Percentiles rank a stretch among this genome's conserved stretches.
These are phyloP conservation scores for Siphlonurus alternatus DNA, from an alignment of 2,888 invertebrate genomes.

Conservation along the genomic window DNA sequence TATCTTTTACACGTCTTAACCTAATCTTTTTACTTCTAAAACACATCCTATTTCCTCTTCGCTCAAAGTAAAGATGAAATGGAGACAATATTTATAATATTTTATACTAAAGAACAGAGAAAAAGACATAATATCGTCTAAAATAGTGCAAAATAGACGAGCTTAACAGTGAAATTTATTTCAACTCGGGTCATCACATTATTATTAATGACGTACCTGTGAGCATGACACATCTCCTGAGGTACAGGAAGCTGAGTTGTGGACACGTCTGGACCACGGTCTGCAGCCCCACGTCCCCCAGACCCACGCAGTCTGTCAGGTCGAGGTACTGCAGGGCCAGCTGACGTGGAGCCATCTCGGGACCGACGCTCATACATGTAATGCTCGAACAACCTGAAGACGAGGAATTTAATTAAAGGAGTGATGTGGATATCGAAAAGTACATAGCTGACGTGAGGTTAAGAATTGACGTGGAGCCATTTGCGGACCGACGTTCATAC, in stretches of 20 bases:
- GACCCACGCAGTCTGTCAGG: conserved; percentile 71
- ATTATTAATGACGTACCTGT: conserved; percentile 41
- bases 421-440: too few relatives aligned
- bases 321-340: conserved; percentile 75
- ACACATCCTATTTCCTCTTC: too few relatives aligned
- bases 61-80: too few relatives aligned
- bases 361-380: conserved; percentile 31
- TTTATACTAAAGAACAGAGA: too few relatives aligned
- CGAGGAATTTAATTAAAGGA: too few relatives aligned
- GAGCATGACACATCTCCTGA: conserved; percentile 73
- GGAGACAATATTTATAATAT: too few relatives aligned
- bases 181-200: too few relatives aligned
- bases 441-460: too few relatives aligned
- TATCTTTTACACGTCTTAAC: too few relatives aligned
- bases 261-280: conserved; percentile 75
- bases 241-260: conserved; percentile 69
- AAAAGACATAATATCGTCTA: background rate
- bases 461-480: conserved; percentile 31
- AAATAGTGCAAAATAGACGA: too few relatives aligned
- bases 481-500: conserved; percentile 32
- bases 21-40: too few relatives aligned
- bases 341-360: conserved; percentile 37
- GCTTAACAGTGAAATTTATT: too few relatives aligned
- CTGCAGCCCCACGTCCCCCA: conserved; percentile 71
- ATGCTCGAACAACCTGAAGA: conserved; percentile 42